A percentile compares a stretch with the other conserved stretches of the same genome.
Evolutionary conservation across 2,797 vertebrate species (phyloP).

Genomic region (Smutsia gigantea): DNA sequence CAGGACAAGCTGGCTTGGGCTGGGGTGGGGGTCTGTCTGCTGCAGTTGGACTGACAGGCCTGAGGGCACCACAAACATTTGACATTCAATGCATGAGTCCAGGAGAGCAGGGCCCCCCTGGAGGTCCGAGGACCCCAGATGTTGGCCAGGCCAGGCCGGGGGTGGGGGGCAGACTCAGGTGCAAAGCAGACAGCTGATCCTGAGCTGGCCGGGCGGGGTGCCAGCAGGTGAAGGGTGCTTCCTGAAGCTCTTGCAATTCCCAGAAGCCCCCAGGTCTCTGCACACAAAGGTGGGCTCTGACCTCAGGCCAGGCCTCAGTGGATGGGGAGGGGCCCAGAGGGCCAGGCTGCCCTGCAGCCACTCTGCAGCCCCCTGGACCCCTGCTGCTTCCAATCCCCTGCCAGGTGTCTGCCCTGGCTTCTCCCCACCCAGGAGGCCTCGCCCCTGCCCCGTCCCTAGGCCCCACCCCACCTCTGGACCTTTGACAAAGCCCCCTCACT

Average conservation of each 20-base stretch:
- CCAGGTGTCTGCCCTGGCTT: too few species aligned
- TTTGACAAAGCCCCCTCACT: neutral
- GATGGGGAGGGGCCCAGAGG: too few species aligned
- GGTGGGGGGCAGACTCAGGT: neutral
- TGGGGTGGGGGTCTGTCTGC: neutral
- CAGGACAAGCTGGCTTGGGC: too few species aligned
- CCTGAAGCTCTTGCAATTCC: accelerated
- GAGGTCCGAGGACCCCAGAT: neutral
- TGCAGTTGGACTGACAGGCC: neutral
- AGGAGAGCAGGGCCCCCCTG: neutral
- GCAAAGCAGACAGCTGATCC: neutral
- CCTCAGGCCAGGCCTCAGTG: neutral
- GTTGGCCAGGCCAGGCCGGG: neutral
- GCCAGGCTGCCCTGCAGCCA: neutral
- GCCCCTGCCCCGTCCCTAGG: neutral
- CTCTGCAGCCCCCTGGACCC: neutral
- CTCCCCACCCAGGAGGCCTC: neutral
- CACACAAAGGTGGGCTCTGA: neutral
- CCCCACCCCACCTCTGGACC: neutral
- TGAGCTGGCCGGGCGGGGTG: neutral
- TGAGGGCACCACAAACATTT: accelerated
- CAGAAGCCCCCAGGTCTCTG: neutral
- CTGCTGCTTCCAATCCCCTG: accelerated
- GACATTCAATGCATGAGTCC: neutral
- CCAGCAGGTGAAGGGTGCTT: neutral